Base-by-base conservation (phyloP, 2,113 vertebrate genomes). In the Geococcyx californianus region DNA sequence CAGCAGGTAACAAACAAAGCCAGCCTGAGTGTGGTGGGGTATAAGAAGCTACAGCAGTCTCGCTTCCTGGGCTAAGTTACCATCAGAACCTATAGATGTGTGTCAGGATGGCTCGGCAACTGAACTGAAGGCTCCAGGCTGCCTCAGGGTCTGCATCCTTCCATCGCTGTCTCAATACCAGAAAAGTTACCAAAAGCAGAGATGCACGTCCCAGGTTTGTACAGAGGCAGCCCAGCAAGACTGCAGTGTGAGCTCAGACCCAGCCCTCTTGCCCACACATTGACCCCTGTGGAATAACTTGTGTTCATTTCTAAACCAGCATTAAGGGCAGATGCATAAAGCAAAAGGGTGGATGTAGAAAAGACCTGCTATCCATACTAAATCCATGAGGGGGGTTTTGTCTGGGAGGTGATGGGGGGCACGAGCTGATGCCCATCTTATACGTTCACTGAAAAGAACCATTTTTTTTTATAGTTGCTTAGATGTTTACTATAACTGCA, bases 151-250 rank as follows among this genome's bases (percentile, higher is more conserved):
- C 29, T 0, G 3, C 0, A 8, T 29, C 40, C 68, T 58, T 26
- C 81, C 4, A 5, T 4, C 51, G 18, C 59, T 40, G n/a, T 51
- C 42, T 34, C 1, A 0, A 2, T 1, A 25, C 8, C n/a, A 12
- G 16, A 4, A 24, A 42, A 42, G 26, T 5, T 10, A 29, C 44
- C 56, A 45, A 51, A n/a, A 45, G 33, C 47, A 69, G 36, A 31
- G 10, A 20, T 16, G 28, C n/a, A 34, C 13, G 55, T 76, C 45
- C 13, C 13, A 44, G n/a, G 40, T 24, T n/a, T n/a, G 20, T 2
- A 19, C 0, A 38, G 24, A 10, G 18, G 17, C 34, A 42, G 55
- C 51, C 38, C 67, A 21, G 62, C n/a, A 75, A 20, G 34, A 13
- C 49, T n/a, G 17, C 29, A 19, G 16, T 1, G 4, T 3, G 34